Evolutionary conservation across 2,113 vertebrate genomes (phyloP), one percentile per base, ranked within the genome.

Genomic region (Menura novaehollandiae): DNA sequence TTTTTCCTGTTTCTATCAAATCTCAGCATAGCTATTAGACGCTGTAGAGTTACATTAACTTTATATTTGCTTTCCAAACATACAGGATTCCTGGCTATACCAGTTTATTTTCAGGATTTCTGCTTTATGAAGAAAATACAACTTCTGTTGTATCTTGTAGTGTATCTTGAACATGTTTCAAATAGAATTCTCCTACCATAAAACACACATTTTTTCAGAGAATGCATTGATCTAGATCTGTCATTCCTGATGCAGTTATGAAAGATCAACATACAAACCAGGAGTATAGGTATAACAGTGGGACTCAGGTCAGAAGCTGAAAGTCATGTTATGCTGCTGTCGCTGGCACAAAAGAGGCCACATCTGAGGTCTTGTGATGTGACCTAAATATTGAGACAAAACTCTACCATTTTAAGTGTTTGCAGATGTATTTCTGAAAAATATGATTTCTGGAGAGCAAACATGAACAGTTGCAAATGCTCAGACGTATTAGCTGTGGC

Each of bases 361-460:
- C 85, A 89, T 92, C 41, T 91, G 69, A 97, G 66, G 53, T 46
- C 77, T 49, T 89, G 55, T 7, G 7, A 87, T 85, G 87, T 94
- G 96, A 96, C 93, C 89, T 87, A 94, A 91, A 94, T 91, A 90
- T 58, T 58, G 90, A 88, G 51, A 43, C 67, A 74, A 89, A 91
- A 76, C 43, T 81, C 77, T 39, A 90, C 33, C 33, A 62, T 39
- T 83, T 85, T 83, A 94, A 96, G 75, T 93, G 89, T 71, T 90
- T 95, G 72, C 96, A 96, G 93, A 77, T 96, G 91, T 87, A 89
- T 85, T 94, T 88, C 47, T 87, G 60, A 92, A 95, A 95, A 91
- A 92, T 77, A 92, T 19, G 46, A 81, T 63, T 85, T 78, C 75
- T 93, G 63, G 30, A 85, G 58, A 88, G 78, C 85, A 91, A 95